These are phyloP conservation scores for Epizoanthus rinbou DNA, from an alignment of 92 coral and sea anemone genomes.

Conservation along the genomic window DNA sequence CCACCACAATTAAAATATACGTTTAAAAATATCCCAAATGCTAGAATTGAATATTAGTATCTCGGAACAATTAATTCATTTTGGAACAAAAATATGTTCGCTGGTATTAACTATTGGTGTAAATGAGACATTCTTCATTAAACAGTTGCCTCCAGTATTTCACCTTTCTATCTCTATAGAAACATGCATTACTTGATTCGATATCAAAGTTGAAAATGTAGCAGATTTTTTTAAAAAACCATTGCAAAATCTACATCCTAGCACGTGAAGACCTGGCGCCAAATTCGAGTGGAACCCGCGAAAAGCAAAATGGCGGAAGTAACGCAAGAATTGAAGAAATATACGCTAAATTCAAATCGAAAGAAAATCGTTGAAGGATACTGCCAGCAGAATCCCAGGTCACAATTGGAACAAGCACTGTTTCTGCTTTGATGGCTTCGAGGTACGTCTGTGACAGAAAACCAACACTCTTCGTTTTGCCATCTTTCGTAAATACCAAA, in stretches of 20 bases:
- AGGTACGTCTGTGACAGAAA: conserved; percentile 93
- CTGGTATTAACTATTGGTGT: no score
- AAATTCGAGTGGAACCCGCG: conserved; percentile 70
- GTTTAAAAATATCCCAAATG: no score
- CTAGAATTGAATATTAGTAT: no score
- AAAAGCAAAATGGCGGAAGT: conserved; percentile 50
- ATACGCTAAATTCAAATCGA: neutral
- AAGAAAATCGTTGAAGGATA: conserved; percentile 71
- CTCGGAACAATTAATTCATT: no score
- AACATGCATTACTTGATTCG: neutral
- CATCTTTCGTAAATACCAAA: conserved; percentile 80
- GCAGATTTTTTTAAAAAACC: neutral
- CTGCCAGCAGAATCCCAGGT: conserved; percentile 88
- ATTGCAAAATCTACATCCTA: neutral
- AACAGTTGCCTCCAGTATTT: no score
- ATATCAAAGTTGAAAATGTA: neutral
- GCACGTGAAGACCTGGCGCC: conserved; percentile 45
- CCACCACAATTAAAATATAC: no score
- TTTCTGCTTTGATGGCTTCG: conserved; percentile 84
- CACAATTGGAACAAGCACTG: conserved; percentile 93
- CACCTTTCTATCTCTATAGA: no score
- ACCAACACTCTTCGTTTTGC: conserved; percentile 77
- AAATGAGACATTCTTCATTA: no score
- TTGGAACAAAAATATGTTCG: no score
- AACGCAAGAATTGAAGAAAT: neutral